phyloP scores from a whole-genome alignment of 2,888 invertebrate genomes.

The Aproaerema taeniolella region DNA sequence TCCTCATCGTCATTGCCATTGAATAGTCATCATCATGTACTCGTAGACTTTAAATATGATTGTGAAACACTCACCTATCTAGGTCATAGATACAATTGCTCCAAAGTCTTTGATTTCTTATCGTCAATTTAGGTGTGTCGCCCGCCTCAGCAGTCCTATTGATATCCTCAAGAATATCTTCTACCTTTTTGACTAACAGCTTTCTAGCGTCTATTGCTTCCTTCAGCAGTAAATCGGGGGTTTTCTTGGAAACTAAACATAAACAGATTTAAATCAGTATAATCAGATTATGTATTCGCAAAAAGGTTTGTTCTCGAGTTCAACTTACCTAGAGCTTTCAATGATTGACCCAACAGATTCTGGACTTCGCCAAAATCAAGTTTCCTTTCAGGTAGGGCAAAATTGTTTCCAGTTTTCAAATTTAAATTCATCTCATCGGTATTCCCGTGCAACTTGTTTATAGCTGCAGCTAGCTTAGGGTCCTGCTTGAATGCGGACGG shows the following conservation, averaged over 20 bases:
- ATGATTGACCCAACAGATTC: constrained; percentile 36
- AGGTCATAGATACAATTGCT: constrained; percentile 73
- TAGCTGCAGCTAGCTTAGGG: constrained; percentile 50
- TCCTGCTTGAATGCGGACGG: constrained; percentile 50
- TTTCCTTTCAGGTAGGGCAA: constrained; percentile 52
- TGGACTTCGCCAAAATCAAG: constrained; percentile 56
- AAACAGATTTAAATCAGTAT: too few relatives aligned
- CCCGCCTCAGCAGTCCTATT: constrained; percentile 54
- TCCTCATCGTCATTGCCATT: too few relatives aligned
- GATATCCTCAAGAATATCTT: constrained; percentile 55
- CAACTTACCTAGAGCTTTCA: too few relatives aligned
- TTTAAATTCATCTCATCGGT: constrained; percentile 22
- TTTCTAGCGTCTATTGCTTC: constrained; percentile 39
- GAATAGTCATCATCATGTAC: too few relatives aligned
- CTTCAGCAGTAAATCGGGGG: constrained; percentile 28
- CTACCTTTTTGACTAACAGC: constrained; percentile 52
- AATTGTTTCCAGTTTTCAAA: constrained; percentile 18
- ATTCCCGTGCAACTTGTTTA: constrained; percentile 46
- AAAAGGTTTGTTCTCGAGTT: too few relatives aligned
- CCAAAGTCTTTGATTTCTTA: constrained; percentile 67
- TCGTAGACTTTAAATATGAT: too few relatives aligned
- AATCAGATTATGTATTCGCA: too few relatives aligned
- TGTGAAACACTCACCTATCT: constrained; percentile 72
- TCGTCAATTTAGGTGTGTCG: constrained; percentile 48
- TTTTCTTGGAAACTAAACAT: constrained; percentile 28